These are phyloP conservation scores for Bombus sibiricus DNA, from an alignment of 1,140 invertebrate species.

Conservation along the genomic window DNA sequence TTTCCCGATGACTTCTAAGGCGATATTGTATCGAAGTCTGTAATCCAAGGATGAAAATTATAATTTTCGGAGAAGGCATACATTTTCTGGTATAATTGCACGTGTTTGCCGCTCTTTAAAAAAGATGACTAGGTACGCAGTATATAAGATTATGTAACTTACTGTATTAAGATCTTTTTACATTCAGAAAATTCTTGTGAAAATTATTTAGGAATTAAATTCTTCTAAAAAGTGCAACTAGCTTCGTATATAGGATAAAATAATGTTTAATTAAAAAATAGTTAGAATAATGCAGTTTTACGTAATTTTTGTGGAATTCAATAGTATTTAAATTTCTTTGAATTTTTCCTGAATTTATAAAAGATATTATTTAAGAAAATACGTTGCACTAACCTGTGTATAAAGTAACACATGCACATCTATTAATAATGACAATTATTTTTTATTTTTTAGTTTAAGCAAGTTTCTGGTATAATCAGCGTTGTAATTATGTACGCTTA, in stretches of 20 bases:
- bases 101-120: neutral
- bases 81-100: neutral
- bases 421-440: no score
- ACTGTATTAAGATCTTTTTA: neutral
- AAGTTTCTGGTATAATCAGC: no score
- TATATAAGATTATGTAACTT: neutral
- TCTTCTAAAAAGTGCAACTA: neutral
- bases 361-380: no score
- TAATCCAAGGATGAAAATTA: neutral
- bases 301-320: no score
- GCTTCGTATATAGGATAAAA: neutral
- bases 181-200: neutral
- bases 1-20: no score
- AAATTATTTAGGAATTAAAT: neutral
- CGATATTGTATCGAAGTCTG: neutral
- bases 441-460: no score
- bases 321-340: no score
- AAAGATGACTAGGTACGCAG: neutral
- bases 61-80: neutral
- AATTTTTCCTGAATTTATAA: no score
- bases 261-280: neutral
- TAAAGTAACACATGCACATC: no score
- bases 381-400: no score
- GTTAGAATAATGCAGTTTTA: no score
- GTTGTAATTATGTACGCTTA: no score